Evolutionary conservation across 2,888 invertebrate genomes (phyloP), one percentile per base, ranked within the genome.

Genomic region (Drosophila multiciliata): DNA sequence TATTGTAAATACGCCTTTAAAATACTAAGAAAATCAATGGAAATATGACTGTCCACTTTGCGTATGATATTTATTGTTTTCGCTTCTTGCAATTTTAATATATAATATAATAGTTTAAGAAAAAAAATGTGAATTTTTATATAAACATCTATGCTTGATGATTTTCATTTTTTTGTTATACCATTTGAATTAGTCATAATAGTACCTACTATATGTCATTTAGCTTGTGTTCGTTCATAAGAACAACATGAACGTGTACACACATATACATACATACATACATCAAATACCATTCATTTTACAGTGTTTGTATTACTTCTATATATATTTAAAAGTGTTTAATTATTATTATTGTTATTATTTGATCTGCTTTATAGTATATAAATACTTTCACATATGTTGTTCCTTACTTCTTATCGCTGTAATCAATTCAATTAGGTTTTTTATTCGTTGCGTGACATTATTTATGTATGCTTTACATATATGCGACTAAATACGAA

Each of bases 21-120:
- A 52, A 54, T 35, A 49, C 35, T 32, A 55, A 17, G 33, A 23
- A 49, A 69, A 38, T 57, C 20, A 53, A 42, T 42, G 32, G 42
- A 57, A 57, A 32, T 66, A 63, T 64, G 20, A 38, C 20, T 66
- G 35, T 67, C 52, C 72, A 74, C 68, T 74, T 84, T 89, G 89
- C 84, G 79, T 89, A 78, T 87, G 84, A 89, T 84, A 84, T 84
- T 83, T 84, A 84, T 84, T 84, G 76, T 89, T 89, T 73, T 87
- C 72, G 71, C 70, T 84, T 86, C 62, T 83, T 77, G 78, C 83
- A 75, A 69, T 83, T 83, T 75, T 75, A 78, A 76, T 83, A 54
- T 48, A 49, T 57, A 83, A 83, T 83, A 83, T 89, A 78, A 83
- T 87, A 79, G 71, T 70, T 77, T 66, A 54, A 80, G 86, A 84